Evolutionary conservation across 1,140 invertebrate species (phyloP).

Genomic region (Drosophila nigromelanica): DNA sequence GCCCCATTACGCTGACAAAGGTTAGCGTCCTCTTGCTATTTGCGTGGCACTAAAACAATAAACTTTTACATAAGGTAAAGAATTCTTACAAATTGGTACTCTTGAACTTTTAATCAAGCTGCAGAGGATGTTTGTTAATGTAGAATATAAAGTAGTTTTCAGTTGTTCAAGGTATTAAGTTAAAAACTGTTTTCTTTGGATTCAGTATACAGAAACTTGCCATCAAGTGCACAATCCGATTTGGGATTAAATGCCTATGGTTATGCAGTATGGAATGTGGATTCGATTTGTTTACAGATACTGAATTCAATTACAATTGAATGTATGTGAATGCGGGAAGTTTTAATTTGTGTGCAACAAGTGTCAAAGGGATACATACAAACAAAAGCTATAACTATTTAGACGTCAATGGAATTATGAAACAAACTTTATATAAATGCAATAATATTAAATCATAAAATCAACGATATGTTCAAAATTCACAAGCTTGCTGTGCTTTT

Average conservation of each 20-base stretch:
- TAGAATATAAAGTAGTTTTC: neutral
- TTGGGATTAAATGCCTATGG: neutral
- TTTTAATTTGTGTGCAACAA: neutral
- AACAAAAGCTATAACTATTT: neutral
- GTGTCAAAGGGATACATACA: neutral
- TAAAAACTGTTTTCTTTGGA: neutral
- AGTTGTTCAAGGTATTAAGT: no score
- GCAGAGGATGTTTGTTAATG: neutral
- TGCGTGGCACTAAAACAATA: neutral
- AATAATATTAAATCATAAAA: no score
- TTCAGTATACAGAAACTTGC: neutral
- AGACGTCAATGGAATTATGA: no score
- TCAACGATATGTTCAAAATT: no score
- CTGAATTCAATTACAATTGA: neutral
- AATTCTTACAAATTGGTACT: no score
- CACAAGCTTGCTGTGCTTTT: neutral
- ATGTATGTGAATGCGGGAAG: neutral
- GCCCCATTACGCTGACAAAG: conserved; percentile 19
- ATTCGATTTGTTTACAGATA: neutral
- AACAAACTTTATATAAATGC: no score
- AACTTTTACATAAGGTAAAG: neutral
- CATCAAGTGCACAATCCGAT: neutral
- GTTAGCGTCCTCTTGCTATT: conserved; percentile 1
- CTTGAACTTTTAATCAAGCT: neutral
- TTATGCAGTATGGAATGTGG: neutral